Evolutionary conservation across 2,113 vertebrate genomes (phyloP), one percentile per base, ranked within the genome.

Genomic region (Anarhynchus alexandrinus): DNA sequence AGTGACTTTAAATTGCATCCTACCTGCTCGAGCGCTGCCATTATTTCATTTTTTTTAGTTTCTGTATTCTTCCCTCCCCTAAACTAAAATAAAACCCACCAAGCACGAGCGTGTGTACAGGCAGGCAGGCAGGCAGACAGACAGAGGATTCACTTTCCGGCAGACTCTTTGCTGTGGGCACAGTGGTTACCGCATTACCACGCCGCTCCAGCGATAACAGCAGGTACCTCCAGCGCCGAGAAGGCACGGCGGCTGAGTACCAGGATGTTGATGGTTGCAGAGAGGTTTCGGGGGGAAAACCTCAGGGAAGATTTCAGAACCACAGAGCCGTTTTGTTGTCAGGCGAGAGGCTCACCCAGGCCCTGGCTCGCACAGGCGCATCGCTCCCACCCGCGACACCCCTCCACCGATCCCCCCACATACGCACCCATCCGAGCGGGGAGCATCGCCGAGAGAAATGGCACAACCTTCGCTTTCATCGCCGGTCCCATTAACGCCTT

Each of bases 1-100:
- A 95, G 71, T 14, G 94, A 89, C 96, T 95, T 96, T 47, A 94
- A 97, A 97, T 92, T 23, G 90, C 94, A 82, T 89, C 80, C 96
- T 93, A 69, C 70, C 90, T 69, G 79, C 83, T 8, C 1, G 11
- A 71, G 66, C 49, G 10, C 79, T 49, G 64, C 91, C 49, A 19
- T 34, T 82, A 30, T 72, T 77, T 54, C 66, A 29, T 57, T 36
- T 12, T n/a, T 72, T 90, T 47, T 29, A 84, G 6, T 57, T 54
- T 42, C 38, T 23, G 8, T 36, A 76, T 72, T 57, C 85, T 78
- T 66, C 27, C 59, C 59, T 54, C 5, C 26, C 20, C 90, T 38
- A 27, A 72, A 59, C 65, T 15, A 10, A 81, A 34, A 27, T n/a
- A 17, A 36, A 58, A 12, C 30, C 42, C 87, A 3, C 13, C 23